Evolutionary conservation across 2,797 vertebrate genomes (phyloP).

Genomic region (Typhlichthys eigenmanni): DNA sequence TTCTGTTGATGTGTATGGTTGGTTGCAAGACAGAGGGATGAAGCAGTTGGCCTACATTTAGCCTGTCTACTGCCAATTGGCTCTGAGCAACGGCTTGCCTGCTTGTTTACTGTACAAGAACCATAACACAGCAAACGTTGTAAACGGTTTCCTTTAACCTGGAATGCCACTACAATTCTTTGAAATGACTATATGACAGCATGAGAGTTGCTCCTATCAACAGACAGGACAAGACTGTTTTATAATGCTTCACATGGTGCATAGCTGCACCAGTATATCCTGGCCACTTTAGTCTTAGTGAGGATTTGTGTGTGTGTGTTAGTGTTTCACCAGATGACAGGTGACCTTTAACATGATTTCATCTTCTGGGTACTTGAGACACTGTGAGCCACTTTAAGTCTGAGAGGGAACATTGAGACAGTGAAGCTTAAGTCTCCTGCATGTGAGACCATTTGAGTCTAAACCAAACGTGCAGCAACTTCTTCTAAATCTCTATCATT

Average conservation of each 20-base stretch:
- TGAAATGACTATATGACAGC: background rate
- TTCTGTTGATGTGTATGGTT: slow-evolving; percentile 13
- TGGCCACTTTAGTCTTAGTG: background rate
- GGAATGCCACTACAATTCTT: slow-evolving; percentile 27
- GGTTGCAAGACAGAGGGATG: slow-evolving; percentile 15
- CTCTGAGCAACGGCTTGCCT: slow-evolving; percentile 27
- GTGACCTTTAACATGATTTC: slow-evolving; percentile 2
- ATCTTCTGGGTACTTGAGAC: slow-evolving; percentile 4
- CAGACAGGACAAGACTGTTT: background rate
- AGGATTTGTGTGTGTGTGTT: too few species aligned
- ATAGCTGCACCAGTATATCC: background rate
- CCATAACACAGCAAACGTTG: slow-evolving; percentile 55
- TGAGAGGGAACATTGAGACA: background rate
- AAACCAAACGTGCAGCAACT: background rate
- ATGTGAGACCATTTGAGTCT: background rate
- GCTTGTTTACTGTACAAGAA: slow-evolving; percentile 60
- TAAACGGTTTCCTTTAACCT: slow-evolving; percentile 19
- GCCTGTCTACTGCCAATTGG: slow-evolving; percentile 47
- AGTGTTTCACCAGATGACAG: slow-evolving; percentile 3
- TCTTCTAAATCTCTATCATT: background rate
- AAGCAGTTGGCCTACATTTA: slow-evolving; percentile 51
- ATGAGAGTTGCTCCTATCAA: background rate
- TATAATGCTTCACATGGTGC: background rate
- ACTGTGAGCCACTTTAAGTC: background rate
- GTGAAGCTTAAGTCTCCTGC: background rate